Conservation (phyloP, 2,797 vertebrate genomes). For the Eulemur rubriventer region DNA sequence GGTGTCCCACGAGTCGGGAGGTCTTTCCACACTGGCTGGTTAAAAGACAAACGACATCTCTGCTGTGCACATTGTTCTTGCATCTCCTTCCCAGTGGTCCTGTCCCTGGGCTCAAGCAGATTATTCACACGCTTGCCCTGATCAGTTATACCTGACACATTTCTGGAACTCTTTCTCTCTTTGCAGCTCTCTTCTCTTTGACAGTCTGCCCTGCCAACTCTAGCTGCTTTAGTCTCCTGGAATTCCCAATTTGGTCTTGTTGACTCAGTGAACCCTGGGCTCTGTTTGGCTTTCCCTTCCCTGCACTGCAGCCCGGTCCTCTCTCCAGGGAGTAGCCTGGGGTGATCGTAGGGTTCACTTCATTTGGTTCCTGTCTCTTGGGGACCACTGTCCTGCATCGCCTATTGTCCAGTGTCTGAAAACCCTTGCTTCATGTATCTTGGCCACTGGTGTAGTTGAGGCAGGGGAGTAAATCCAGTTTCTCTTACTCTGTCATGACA, state of each 20-base stretch:
- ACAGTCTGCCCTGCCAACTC: neutral
- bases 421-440: neutral
- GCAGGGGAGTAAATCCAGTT: neutral
- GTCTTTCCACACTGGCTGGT: neutral
- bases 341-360: neutral
- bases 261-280: neutral
- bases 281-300: neutral
- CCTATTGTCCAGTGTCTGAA: neutral
- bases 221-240: neutral
- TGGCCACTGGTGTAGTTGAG: neutral
- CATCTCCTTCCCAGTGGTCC: no score
- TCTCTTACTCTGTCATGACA: neutral
- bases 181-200: neutral
- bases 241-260: neutral
- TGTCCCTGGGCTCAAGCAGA: no score
- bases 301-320: neutral
- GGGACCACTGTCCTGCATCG: neutral
- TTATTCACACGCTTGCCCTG: no score
- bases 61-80: neutral
- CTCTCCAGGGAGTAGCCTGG: neutral
- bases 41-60: neutral
- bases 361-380: neutral
- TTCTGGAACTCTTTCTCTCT: neutral
- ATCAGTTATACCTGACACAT: neutral
- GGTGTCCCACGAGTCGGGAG: accelerated